phyloP scores from a whole-genome alignment of 2,888 invertebrate species.

The Drosophila limbata region DNA sequence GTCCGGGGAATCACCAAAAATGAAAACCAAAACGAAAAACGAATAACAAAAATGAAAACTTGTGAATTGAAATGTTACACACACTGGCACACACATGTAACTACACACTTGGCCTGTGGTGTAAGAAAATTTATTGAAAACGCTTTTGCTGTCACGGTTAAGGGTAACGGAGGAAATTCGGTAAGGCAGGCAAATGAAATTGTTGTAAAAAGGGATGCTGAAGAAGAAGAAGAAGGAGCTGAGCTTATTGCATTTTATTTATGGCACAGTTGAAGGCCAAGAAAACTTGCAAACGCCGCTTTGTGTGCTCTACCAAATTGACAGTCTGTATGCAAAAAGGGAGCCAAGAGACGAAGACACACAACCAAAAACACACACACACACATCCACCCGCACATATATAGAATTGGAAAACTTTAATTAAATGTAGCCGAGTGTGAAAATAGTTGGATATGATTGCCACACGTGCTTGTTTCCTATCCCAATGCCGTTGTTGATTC shows the following conservation, averaged over 20 bases:
- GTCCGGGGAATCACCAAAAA: slow-evolving; percentile 17
- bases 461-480: slow-evolving; percentile 27
- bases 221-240: slow-evolving; percentile 21
- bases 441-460: slow-evolving; percentile 27
- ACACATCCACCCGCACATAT: neutral
- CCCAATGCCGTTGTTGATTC: slow-evolving; percentile 33
- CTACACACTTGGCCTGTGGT: slow-evolving; percentile 24
- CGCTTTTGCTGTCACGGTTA: slow-evolving; percentile 28
- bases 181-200: slow-evolving; percentile 5
- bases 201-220: slow-evolving; percentile 14
- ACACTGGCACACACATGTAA: slow-evolving; percentile 15
- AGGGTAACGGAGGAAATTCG: neutral
- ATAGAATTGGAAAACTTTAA: slow-evolving; percentile 67
- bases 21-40: slow-evolving; percentile 18
- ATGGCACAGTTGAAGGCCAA: slow-evolving; percentile 64
- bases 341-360: slow-evolving; percentile 23
- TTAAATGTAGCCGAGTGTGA: slow-evolving; percentile 63
- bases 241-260: slow-evolving; percentile 71
- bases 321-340: slow-evolving; percentile 35
- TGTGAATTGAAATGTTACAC: slow-evolving; percentile 48
- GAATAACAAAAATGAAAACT: slow-evolving; percentile 31
- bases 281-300: slow-evolving; percentile 59
- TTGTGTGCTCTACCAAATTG: slow-evolving; percentile 61
- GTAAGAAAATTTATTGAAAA: slow-evolving; percentile 62
- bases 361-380: slow-evolving; percentile 9